Conservation (phyloP, 2,888 invertebrate species). For the Philonicus albiceps region DNA sequence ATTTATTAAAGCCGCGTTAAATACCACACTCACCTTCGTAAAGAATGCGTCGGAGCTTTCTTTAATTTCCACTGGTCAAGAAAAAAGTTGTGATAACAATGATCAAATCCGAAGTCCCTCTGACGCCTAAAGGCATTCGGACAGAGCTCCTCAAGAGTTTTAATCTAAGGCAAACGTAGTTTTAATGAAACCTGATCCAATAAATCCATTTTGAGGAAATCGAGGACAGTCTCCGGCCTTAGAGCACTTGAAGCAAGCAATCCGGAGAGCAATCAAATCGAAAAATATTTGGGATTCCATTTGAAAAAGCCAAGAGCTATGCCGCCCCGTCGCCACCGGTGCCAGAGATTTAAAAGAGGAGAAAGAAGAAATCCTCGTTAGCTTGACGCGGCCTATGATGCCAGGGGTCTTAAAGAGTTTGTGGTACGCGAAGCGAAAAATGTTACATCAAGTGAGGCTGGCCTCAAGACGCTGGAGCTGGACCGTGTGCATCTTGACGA, state of each 20-base stretch:
- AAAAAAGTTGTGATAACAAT: neutral
- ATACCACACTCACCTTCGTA: neutral
- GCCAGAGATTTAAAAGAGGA: neutral
- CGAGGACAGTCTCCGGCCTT: neutral
- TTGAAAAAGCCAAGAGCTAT: neutral
- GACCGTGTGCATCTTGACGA: neutral
- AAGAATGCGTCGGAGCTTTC: neutral
- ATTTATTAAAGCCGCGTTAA: neutral
- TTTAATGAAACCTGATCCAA: neutral
- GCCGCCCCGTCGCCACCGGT: neutral
- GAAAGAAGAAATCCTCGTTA: neutral
- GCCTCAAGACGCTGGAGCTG: neutral
- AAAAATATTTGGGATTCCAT: neutral
- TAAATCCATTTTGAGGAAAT: neutral
- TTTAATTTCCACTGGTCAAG: neutral
- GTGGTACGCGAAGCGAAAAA: neutral
- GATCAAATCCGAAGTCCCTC: neutral
- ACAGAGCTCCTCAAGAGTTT: neutral
- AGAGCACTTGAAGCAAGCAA: neutral
- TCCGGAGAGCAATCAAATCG: neutral
- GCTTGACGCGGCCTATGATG: neutral
- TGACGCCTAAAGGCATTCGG: neutral
- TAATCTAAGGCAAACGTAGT: neutral
- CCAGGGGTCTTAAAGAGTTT: neutral
- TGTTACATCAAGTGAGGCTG: neutral